Conservation (phyloP, 2,797 vertebrate species). For the Darevskia nairensis region DNA sequence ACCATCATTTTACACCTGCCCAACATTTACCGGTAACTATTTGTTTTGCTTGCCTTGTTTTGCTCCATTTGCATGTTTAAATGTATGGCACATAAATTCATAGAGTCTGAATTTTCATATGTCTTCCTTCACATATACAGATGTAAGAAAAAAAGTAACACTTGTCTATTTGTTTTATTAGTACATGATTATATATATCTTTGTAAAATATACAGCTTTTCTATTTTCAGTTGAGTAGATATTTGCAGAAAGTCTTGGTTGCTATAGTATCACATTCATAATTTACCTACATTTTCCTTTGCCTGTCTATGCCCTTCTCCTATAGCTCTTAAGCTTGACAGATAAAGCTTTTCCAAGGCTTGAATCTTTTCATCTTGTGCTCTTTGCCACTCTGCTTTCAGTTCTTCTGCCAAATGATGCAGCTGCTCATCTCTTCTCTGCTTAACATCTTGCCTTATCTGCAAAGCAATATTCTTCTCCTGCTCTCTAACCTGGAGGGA, state of each 20-base stretch:
- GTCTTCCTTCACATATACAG: background rate
- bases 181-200: background rate
- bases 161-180: no score
- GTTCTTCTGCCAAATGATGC: slow-evolving; percentile 80
- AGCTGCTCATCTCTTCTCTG: slow-evolving; percentile 83
- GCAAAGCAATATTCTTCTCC: slow-evolving; percentile 85
- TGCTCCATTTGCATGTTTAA: background rate
- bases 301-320: slow-evolving; percentile 90
- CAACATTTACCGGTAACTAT: background rate
- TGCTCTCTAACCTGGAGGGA: slow-evolving; percentile 91
- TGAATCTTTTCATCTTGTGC: slow-evolving; percentile 84
- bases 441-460: slow-evolving; percentile 87
- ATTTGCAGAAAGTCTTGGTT: background rate
- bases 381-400: slow-evolving; percentile 85
- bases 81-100: background rate
- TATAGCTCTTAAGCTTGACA: slow-evolving; percentile 83
- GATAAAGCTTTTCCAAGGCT: slow-evolving; percentile 83
- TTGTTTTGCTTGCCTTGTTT: background rate
- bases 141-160: background rate
- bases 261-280: background rate
- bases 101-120: background rate
- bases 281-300: slow-evolving; percentile 86
- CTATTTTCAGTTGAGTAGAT: background rate
- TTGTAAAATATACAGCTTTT: background rate
- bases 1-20: background rate